phyloP scores from a whole-genome alignment of 2,113 vertebrate genomes.

The Amphiprion ocellaris region DNA sequence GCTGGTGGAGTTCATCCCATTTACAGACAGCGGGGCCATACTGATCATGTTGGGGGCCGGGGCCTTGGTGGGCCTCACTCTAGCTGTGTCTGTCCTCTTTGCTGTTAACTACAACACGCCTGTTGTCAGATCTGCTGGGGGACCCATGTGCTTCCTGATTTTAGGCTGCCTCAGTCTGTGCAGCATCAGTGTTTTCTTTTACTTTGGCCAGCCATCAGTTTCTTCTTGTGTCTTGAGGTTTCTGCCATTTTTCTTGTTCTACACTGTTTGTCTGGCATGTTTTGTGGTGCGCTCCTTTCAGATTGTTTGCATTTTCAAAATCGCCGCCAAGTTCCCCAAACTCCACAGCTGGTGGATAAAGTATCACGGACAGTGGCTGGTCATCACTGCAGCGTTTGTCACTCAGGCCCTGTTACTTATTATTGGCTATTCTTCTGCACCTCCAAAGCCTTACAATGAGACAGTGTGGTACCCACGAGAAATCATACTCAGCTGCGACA shows the following conservation, averaged over 20 bases:
- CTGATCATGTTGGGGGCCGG: constrained; percentile 63
- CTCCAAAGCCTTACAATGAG: constrained; percentile 73
- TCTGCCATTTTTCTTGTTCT: constrained; percentile 80
- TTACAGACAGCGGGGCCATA: constrained; percentile 76
- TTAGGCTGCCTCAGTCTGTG: constrained; percentile 83
- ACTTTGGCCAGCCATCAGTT: constrained; percentile 82
- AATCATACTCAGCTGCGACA: constrained; percentile 83
- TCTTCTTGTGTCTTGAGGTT: constrained; percentile 78
- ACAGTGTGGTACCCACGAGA: constrained; percentile 50
- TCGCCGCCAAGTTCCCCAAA: constrained; percentile 81
- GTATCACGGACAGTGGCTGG: constrained; percentile 80
- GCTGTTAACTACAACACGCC: constrained; percentile 83
- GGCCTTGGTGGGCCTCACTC: constrained; percentile 71
- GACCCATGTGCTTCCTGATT: constrained; percentile 89
- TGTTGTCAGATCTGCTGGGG: constrained; percentile 89
- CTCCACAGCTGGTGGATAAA: constrained; percentile 85
- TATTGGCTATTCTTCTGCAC: constrained; percentile 32
- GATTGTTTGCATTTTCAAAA: constrained; percentile 90
- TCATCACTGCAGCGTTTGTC: constrained; percentile 71
- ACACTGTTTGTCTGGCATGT: constrained; percentile 86
- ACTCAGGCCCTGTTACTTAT: constrained; percentile 76
- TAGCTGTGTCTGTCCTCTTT: constrained; percentile 81
- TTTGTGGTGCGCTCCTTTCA: constrained; percentile 89
- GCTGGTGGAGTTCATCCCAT: constrained; percentile 79
- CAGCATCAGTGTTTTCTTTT: constrained; percentile 83